Evolutionary conservation across 2,888 invertebrate genomes (phyloP), one percentile per base, ranked within the genome.

Genomic region (Epiblema foenella): DNA sequence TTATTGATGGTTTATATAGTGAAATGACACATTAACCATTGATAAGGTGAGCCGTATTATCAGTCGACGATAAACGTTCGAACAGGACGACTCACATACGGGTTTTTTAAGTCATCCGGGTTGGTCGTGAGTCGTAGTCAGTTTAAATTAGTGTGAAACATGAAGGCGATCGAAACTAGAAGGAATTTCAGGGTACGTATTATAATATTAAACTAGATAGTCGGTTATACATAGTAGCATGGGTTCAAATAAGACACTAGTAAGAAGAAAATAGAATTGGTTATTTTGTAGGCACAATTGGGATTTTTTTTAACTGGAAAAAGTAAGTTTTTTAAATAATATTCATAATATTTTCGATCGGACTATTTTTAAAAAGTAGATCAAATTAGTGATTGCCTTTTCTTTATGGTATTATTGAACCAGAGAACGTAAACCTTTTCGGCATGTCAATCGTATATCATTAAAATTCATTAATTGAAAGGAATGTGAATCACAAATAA

Each of bases 151-250:
- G 57, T 46, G 63, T 63, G 56, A 65, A 76, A 66, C 68, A 83
- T 83, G 83, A 83, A 90, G 74, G 90, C 90, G 11, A 74, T 89
- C 7, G 90, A 88, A 78, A 77, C 75, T 72, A 85, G 87, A 72
- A 81, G 74, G 60, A 79, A 72, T 69, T 64, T 63, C 12, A 69
- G 51, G 68, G 80, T 81, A 76, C 78, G 78, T 77, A 66, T 42
- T 46, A 18, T 15, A 3, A 0, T 20, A n/a, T n/a, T n/a, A 37
- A 59, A 18, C 11, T 39, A 39, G 3, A 12, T 42, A 15, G 4
- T 42, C 4, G 15, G 46, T 46, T 8, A 7, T 20, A 15, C 11
- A 1, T 24, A 15, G 15, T n/a, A 15, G 2, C 0, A 11, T 5
- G 20, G 4, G 24, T 29, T 20, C 54, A 8, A 56, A 0, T 56